Base-by-base conservation (phyloP, 2,797 vertebrate species). In the Sebastes steindachneri region DNA sequence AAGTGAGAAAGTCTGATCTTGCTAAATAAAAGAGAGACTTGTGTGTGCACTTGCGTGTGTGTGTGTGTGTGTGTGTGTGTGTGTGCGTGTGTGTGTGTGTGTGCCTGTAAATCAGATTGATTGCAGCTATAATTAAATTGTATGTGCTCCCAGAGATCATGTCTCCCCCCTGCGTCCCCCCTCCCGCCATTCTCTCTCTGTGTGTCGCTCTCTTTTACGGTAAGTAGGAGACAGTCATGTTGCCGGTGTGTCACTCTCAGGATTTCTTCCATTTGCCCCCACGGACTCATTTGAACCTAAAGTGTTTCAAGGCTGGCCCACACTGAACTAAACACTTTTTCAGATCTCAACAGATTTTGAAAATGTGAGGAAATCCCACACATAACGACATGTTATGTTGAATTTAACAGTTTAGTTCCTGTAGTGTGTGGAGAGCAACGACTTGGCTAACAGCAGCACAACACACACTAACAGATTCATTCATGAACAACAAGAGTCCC, bases 71-170 rank as follows among this genome's bases (percentile, higher is more conserved):
- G 11, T 69, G 66, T 79, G 57, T 63, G 55, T 57, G 29, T 71
- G 37, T 73, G 69, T 73, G 77, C 65, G 63, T 60, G 35, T 73
- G 33, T 68, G 57, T 79, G 77, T 70, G 80, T 37, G 29, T 57
- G 23, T 33, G 81, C 14, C n/a, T 87, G 70, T 90, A 91, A 92
- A 90, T 92, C 84, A 92, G 83, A 87, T 92, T 90, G 88, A 94
- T 91, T 90, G 88, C 73, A 84, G 84, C 75, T 75, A 70, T 93
- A 92, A 94, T 93, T 92, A 86, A 92, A 93, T 91, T 89, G 90
- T 85, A 86, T 90, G 81, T 81, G 80, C 89, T 87, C 73, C 29
- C 51, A 65, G 83, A 90, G 91, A 89, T 84, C 84, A 73, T 77
- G 76, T 81, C 63, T 59, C 21, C 57, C 37, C 71, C 58, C 65